Conservation (phyloP, 2,797 vertebrate species). For the Neostethus bicornis region DNA sequence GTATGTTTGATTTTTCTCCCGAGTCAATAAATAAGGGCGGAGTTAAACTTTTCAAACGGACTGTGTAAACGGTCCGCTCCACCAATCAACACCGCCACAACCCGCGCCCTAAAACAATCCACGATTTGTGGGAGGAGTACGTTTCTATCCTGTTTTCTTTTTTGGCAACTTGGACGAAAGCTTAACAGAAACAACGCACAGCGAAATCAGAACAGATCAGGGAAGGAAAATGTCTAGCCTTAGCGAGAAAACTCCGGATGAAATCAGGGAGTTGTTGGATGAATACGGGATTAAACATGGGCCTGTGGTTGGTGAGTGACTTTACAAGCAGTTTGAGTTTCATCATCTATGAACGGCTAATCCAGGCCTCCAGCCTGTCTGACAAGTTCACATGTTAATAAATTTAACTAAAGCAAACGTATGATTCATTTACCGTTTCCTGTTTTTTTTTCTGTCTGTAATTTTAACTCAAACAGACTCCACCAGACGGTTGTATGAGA, state of each 20-base stretch:
- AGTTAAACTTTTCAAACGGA: fast-evolving
- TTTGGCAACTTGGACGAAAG: slow-evolving; percentile 18
- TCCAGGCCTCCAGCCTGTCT: neutral
- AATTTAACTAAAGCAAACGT: neutral
- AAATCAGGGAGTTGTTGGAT: slow-evolving; percentile 73
- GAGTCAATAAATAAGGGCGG: slow-evolving; percentile 31
- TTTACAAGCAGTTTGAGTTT: slow-evolving; percentile 26
- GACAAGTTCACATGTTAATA: neutral
- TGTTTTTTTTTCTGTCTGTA: neutral
- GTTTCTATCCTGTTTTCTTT: neutral
- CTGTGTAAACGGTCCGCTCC: fast-evolving
- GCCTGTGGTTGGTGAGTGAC: slow-evolving; percentile 79
- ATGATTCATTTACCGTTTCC: neutral
- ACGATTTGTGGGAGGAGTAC: slow-evolving; percentile 23
- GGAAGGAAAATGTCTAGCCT: slow-evolving; percentile 54
- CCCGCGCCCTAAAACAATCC: slow-evolving; percentile 9
- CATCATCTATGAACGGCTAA: neutral
- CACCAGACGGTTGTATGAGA: slow-evolving; percentile 80
- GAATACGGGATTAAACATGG: slow-evolving; percentile 82
- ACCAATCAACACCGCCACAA: neutral
- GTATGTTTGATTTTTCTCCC: neutral
- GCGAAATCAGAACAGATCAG: neutral
- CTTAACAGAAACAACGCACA: neutral
- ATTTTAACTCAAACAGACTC: slow-evolving; percentile 43
- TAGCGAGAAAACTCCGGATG: slow-evolving; percentile 57